Percentiles rank a stretch among this genome's conserved stretches.
phyloP scores from a whole-genome alignment of 1,140 invertebrate genomes.

The Drosophila baimaii region DNA sequence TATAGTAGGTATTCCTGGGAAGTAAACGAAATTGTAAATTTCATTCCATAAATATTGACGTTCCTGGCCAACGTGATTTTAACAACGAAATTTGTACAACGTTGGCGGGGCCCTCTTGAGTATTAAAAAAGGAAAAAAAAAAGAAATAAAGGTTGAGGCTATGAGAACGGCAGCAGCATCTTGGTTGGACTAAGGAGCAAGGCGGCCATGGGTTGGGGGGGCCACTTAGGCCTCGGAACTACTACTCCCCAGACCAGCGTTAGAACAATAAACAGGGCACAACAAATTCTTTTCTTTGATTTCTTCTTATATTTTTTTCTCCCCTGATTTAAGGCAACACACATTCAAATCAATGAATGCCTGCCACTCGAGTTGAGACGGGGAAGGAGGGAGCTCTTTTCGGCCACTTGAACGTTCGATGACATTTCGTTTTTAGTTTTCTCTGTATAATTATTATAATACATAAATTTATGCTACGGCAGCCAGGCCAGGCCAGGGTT shows the following conservation, averaged over 20 bases:
- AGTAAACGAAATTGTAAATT: constrained; percentile 16
- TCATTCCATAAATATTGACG: constrained; percentile 30
- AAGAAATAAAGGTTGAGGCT: constrained; percentile 5
- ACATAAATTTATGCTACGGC: constrained; percentile 71
- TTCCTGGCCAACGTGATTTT: constrained; percentile 17
- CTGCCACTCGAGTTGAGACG: constrained; percentile 25
- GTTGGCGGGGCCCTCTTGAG: constrained; percentile 4
- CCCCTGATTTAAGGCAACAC: constrained; percentile 44
- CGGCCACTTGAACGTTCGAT: constrained; percentile 78
- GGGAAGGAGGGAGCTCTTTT: constrained; percentile 39
- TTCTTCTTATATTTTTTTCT: constrained; percentile 12
- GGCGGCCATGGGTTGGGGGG: not conserved
- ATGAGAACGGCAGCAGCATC: constrained; percentile 14
- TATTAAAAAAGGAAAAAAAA: constrained; percentile 11
- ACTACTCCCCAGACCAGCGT: constrained; percentile 38
- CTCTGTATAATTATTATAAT: constrained; percentile 73
- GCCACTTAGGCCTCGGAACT: constrained; percentile 37
- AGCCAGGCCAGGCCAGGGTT: constrained; percentile 2
- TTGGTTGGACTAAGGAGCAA: constrained; percentile 13
- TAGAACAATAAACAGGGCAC: constrained; percentile 79
- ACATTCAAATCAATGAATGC: constrained; percentile 68
- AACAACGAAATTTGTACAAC: constrained; percentile 29
- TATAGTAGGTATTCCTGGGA: not conserved
- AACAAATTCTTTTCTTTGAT: constrained; percentile 45
- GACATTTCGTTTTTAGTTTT: constrained; percentile 78